A percentile compares a stretch with the other conserved stretches of the same genome.
These are phyloP conservation scores for Aradophagus sp. DNA, from an alignment of 1,140 invertebrate genomes.

Conservation along the genomic window DNA sequence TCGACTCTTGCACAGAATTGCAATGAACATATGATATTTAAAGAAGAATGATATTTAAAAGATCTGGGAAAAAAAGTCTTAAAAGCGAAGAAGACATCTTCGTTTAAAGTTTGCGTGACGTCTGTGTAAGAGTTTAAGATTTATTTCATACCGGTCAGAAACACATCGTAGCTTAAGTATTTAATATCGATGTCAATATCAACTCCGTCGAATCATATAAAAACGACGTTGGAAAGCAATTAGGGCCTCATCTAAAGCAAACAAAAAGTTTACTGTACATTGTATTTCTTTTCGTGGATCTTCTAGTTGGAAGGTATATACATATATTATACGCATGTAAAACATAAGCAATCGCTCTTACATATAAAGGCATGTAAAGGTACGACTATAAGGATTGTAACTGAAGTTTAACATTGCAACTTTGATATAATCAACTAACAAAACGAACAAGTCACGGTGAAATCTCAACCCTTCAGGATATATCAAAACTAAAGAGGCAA, in stretches of 20 bases:
- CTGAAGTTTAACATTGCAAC: conserved; percentile 14
- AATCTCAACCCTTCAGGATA: conserved; percentile 26
- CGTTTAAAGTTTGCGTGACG: conserved; percentile 29
- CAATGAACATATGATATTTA: conserved; percentile 30
- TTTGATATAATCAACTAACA: conserved; percentile 11
- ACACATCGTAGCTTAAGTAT: conserved; percentile 51
- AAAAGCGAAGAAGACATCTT: no score
- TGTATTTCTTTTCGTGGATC: conserved; percentile 42
- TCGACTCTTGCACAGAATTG: conserved; percentile 49
- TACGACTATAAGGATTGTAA: conserved; percentile 19
- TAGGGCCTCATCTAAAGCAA: conserved; percentile 44
- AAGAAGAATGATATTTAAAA: conserved; percentile 34
- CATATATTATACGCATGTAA: conserved; percentile 30
- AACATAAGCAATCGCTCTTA: conserved; percentile 30
- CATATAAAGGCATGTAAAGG: conserved; percentile 31
- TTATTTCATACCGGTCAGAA: conserved; percentile 37
- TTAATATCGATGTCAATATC: conserved; percentile 58
- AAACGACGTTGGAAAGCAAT: conserved; percentile 31
- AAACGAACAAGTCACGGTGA: conserved; percentile 7
- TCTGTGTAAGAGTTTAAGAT: conserved; percentile 46
- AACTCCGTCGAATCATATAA: conserved; percentile 48
- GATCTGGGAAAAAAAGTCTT: conserved; percentile 10
- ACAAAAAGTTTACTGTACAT: conserved; percentile 40
- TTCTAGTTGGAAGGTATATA: conserved; percentile 38
- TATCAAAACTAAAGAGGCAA: no score